Conservation (phyloP, 53 echinoderm and acorn worm genomes). For the Paracentrotus lividus region DNA sequence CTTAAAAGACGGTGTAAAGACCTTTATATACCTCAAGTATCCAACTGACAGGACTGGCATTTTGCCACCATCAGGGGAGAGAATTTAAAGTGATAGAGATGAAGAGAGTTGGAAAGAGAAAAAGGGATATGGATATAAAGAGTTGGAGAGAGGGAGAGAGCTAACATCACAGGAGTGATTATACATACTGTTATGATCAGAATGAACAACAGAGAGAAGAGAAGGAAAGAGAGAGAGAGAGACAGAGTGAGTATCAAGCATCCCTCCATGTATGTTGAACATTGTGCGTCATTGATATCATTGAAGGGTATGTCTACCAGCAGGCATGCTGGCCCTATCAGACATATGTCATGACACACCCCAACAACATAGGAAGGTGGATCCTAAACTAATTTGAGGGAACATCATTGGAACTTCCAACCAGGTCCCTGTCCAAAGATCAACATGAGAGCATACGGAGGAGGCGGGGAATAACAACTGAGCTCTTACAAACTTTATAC, state of each 20-base stretch:
- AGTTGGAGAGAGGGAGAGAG: too few relatives aligned
- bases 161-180: too few relatives aligned
- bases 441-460: neutral
- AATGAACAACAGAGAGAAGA: too few relatives aligned
- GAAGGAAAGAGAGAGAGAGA: neutral
- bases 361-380: neutral
- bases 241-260: neutral
- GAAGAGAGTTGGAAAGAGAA: too few relatives aligned
- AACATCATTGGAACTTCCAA: neutral
- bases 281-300: conserved; percentile 17
- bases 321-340: conserved; percentile 33
- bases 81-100: too few relatives aligned
- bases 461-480: neutral
- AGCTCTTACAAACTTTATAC: neutral
- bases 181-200: too few relatives aligned
- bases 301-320: conserved; percentile 20
- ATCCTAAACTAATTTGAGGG: conserved; percentile 17
- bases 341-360: conserved; percentile 36
- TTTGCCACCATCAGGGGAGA: too few relatives aligned
- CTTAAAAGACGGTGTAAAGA: too few relatives aligned
- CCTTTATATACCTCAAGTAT: too few relatives aligned
- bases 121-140: too few relatives aligned
- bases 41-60: too few relatives aligned
- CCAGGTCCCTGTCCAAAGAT: neutral
- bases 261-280: neutral